Evolutionary conservation across 1,140 invertebrate species (phyloP).

Genomic region (Drosophila mojavensis): DNA sequence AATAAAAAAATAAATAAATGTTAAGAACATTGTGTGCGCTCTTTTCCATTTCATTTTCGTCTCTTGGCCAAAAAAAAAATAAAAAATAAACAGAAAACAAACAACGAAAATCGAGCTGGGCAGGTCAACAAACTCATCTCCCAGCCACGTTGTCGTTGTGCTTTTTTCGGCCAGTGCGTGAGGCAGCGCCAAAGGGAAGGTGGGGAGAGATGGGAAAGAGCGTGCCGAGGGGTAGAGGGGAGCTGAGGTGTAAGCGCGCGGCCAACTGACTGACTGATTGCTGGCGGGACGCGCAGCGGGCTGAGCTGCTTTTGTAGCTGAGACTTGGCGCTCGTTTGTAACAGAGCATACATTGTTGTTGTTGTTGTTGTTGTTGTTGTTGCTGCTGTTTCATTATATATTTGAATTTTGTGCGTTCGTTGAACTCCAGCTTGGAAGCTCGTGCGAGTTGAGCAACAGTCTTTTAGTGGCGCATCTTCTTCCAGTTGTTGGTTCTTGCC

Average conservation of each 20-base stretch:
- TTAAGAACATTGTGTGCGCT: constrained; percentile 51
- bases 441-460: constrained; percentile 63
- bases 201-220: background rate
- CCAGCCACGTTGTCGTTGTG: constrained; percentile 57
- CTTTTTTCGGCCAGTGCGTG: constrained; percentile 50
- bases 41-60: constrained; percentile 79
- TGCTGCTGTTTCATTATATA: constrained; percentile 58
- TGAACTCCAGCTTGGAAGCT: constrained; percentile 52
- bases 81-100: constrained; percentile 26
- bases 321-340: constrained; percentile 60
- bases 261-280: constrained; percentile 65
- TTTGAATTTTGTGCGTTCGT: constrained; percentile 68
- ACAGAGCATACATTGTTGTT: constrained; percentile 61
- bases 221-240: background rate
- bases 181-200: background rate
- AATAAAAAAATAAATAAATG: background rate
- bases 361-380: constrained; percentile 36
- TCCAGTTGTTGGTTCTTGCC: constrained; percentile 20
- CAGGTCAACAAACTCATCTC: constrained; percentile 74
- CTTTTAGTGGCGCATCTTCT: constrained; percentile 35
- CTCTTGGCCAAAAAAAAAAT: constrained; percentile 56
- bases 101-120: constrained; percentile 40
- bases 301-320: constrained; percentile 16
- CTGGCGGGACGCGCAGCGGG: constrained; percentile 8
- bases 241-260: constrained; percentile 31